Evolutionary conservation across 2,797 vertebrate species (phyloP).

Genomic region (Eutrigla gurnardus): DNA sequence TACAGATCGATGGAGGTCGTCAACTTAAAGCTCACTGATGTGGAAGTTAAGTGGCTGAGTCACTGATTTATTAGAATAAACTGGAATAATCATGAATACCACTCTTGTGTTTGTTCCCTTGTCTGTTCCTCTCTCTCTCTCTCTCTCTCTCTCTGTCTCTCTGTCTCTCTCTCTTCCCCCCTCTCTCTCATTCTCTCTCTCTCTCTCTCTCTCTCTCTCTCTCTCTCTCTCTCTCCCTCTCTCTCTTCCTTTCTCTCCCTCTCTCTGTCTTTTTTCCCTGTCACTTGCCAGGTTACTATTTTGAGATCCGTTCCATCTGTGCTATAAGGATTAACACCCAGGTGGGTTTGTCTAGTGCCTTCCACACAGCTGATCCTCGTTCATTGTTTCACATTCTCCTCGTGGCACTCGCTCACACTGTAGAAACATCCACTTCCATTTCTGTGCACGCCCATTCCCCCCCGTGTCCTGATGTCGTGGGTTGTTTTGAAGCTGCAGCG

Average conservation of each 20-base stretch:
- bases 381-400: slow-evolving; percentile 42
- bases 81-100: slow-evolving; percentile 63
- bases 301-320: slow-evolving; percentile 98
- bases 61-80: slow-evolving; percentile 47
- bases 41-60: slow-evolving; percentile 55
- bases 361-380: slow-evolving; percentile 69
- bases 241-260: slow-evolving; percentile 28
- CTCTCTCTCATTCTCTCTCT: slow-evolving; percentile 28
- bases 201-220: background rate
- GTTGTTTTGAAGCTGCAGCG: slow-evolving; percentile 27
- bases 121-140: too few relatives aligned
- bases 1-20: background rate
- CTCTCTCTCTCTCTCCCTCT: background rate
- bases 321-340: slow-evolving; percentile 99
- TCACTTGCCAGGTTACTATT: slow-evolving; percentile 94
- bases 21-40: slow-evolving; percentile 29
- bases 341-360: slow-evolving; percentile 85
- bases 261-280: slow-evolving; percentile 53
- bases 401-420: slow-evolving; percentile 28
- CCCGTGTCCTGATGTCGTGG: slow-evolving; percentile 27
- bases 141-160: too few relatives aligned
- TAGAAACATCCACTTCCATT: slow-evolving; percentile 42
- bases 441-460: slow-evolving; percentile 37
- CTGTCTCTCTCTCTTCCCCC: background rate
- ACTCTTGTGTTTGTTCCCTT: slow-evolving; percentile 30